Percentiles rank a stretch among this genome's conserved stretches.
Evolutionary conservation across 1,140 invertebrate genomes (phyloP).

Genomic region (Nomia melanderi): DNA sequence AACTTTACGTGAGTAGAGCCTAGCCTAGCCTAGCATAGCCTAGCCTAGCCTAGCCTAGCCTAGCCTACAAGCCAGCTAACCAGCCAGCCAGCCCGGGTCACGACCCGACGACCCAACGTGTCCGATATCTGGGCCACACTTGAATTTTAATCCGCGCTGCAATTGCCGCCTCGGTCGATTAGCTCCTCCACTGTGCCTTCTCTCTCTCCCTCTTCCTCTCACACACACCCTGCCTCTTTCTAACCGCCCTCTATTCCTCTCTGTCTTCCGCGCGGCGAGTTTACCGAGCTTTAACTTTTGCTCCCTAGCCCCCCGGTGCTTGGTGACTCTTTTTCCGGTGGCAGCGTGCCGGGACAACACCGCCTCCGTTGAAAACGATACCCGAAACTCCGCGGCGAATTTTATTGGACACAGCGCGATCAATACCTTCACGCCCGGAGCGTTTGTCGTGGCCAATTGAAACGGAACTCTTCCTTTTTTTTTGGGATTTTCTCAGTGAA

Average conservation of each 20-base stretch:
- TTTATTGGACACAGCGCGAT: constrained; percentile 33
- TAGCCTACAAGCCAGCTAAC: no score
- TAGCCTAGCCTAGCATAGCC: constrained; percentile 44
- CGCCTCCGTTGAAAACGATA: constrained; percentile 2
- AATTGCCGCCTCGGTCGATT: constrained; percentile 61
- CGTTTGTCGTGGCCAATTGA: no score
- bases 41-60: constrained; percentile 23
- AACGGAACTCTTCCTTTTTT: no score
- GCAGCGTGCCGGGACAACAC: background rate
- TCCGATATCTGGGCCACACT: constrained; percentile 71
- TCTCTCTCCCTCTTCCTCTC: no score
- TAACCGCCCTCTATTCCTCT: no score
- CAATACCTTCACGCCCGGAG: constrained; percentile 19
- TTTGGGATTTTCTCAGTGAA: no score
- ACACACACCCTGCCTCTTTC: no score
- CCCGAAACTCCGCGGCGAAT: constrained; percentile 6
- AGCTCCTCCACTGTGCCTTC: constrained; percentile 35
- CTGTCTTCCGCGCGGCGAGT: constrained; percentile 24
- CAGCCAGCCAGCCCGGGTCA: constrained; percentile 63
- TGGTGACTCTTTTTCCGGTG: background rate
- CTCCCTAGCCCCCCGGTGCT: background rate
- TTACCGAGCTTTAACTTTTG: constrained; percentile 53
- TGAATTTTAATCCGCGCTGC: constrained; percentile 74
- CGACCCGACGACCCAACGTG: constrained; percentile 65
- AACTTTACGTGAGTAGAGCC: constrained; percentile 66